These are phyloP conservation scores for Onychomys torridus DNA, from an alignment of 2,797 vertebrate genomes.

Conservation along the genomic window DNA sequence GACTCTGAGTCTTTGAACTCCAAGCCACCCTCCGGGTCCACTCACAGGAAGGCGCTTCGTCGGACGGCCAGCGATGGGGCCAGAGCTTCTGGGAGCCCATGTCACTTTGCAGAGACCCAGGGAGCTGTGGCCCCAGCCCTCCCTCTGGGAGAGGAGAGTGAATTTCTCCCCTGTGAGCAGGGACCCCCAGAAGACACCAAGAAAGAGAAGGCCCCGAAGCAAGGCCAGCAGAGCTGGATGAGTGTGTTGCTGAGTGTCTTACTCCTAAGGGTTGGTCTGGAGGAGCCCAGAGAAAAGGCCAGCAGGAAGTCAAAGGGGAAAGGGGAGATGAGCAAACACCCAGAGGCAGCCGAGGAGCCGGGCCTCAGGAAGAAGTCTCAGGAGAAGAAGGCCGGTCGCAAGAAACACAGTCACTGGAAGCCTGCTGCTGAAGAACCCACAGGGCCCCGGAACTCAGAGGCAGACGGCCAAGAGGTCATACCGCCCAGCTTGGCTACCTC, in stretches of 20 bases:
- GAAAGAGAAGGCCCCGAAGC: constrained; percentile 85
- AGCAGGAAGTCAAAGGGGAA: constrained; percentile 77
- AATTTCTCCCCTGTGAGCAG: neutral
- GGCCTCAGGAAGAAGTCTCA: constrained; percentile 46
- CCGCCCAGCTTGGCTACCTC: neutral
- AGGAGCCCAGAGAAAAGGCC: constrained; percentile 86
- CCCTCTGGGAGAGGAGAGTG: neutral
- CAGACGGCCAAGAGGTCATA: neutral
- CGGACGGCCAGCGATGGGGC: constrained; percentile 88
- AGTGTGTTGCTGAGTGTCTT: constrained; percentile 88
- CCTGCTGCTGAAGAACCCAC: neutral
- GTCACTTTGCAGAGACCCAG: neutral
- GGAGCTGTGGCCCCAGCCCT: neutral
- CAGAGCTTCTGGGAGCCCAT: constrained; percentile 10
- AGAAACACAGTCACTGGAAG: constrained; percentile 47
- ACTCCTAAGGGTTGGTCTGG: constrained; percentile 86
- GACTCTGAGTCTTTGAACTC: constrained; percentile 90
- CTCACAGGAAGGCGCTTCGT: constrained; percentile 45
- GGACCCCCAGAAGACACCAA: constrained; percentile 68
- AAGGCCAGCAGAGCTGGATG: constrained; percentile 84
- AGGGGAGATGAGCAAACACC: neutral
- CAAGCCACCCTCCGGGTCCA: constrained; percentile 87
- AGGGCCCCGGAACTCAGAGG: neutral
- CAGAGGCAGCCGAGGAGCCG: neutral
- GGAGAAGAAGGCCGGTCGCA: constrained; percentile 32